phyloP scores from a whole-genome alignment of 2,888 invertebrate genomes.

The Frankliniella fusca region DNA sequence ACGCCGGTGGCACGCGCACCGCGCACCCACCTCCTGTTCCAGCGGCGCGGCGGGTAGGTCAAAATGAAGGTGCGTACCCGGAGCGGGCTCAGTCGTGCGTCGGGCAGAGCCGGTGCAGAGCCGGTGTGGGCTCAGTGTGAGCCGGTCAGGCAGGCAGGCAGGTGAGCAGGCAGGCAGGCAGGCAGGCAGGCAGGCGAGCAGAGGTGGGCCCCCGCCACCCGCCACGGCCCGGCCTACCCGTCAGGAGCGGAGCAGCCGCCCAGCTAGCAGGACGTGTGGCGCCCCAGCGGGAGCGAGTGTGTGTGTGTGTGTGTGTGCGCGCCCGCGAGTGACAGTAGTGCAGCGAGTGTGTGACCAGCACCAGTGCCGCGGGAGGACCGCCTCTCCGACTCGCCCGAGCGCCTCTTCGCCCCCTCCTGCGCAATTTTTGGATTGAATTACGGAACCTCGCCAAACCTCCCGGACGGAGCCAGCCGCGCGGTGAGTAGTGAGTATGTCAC shows the following conservation, averaged over 20 bases:
- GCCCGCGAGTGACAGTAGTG: background rate
- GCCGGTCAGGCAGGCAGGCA: background rate
- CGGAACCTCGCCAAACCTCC: background rate
- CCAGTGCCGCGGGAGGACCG: background rate
- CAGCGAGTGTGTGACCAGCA: background rate
- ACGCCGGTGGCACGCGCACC: background rate
- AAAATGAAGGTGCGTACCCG: slow-evolving; percentile 2
- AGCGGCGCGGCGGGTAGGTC: background rate
- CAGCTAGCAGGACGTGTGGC: background rate
- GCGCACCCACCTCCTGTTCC: background rate
- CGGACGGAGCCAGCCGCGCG: background rate
- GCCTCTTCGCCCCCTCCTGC: background rate
- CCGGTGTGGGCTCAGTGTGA: no score
- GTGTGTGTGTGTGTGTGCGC: background rate
- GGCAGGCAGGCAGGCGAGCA: background rate
- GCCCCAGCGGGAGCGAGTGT: background rate
- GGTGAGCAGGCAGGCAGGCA: background rate
- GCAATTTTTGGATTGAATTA: background rate
- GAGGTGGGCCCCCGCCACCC: background rate
- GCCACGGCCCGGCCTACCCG: background rate
- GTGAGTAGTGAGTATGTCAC: background rate
- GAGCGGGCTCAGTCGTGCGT: background rate
- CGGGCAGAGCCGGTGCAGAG: no score
- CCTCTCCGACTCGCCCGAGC: background rate
- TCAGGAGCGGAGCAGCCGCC: background rate